Base-by-base conservation (phyloP, 2,888 invertebrate species). In the Synanthedon myopaeformis region DNA sequence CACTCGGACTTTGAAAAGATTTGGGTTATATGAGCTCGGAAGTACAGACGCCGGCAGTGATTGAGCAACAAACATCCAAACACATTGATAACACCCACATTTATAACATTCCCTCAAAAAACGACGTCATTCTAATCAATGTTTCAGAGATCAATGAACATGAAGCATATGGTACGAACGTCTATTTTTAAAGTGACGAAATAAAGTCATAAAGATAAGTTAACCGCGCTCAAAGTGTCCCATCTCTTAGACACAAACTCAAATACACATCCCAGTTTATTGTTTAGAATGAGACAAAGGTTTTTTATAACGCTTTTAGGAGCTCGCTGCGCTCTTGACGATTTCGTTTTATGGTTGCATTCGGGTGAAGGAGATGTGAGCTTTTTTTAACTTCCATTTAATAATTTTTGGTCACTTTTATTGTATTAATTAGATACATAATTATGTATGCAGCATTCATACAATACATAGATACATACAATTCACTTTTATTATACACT, bases 201-300 rank as follows among this genome's bases (percentile, higher is more conserved):
- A 81, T 79, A 70, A 72, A 82, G 79, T 77, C 81, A 74, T 82
- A 79, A 82, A 82, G 81, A 83, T 82, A 82, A 79, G 66, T 82
- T 79, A 75, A 82, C 71, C 67, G 69, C 70, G 67, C 70, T 70
- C 69, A 67, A 70, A 74, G 35, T 67, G 69, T 65, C 61, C 58
- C 62, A 56, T 61, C 66, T 63, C 65, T 35, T 62, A 42, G 55
- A 57, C 61, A 51, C 45, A 17, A n/a, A 14, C 35, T 53, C 45
- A 48, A 19, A 28, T 51, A 14, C 49, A 52, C 68, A 72, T 70
- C 70, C 67, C 63, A 67, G 72, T 83, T 82, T 83, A 84, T 85
- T 83, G 82, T 84, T 83, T 76, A 69, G 72, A 66, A 71, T 67
- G 67, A 74, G 76, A 82, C 79, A 81, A 82, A 80, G 74, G 74